Conservation (phyloP, 30 jellyfish, hydroid and myxozoan species). For the Turritopsis dohrnii region DNA sequence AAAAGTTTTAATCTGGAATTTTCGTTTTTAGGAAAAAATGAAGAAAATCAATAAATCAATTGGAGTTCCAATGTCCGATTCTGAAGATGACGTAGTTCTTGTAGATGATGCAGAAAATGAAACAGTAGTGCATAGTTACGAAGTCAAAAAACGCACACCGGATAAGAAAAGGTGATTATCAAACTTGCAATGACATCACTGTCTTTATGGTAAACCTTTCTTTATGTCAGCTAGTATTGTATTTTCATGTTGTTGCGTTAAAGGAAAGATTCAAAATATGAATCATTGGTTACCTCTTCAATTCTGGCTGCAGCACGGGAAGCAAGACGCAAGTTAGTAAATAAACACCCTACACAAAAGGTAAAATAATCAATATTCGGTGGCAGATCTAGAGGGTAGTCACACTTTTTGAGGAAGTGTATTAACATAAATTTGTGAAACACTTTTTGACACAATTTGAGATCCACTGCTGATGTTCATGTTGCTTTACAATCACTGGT, state of each 20-base stretch:
- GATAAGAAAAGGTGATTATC: constrained; percentile 9
- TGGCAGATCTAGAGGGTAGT: no score
- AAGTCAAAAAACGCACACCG: constrained; percentile 15
- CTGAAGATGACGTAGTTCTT: constrained; percentile 42
- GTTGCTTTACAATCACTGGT: no score
- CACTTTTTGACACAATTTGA: no score
- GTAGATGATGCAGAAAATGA: constrained; percentile 59
- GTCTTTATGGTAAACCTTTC: no score
- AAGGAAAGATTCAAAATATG: not conserved
- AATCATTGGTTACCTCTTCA: not conserved
- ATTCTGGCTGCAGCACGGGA: constrained; percentile 51
- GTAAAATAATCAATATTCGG: no score
- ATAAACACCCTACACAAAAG: constrained; percentile 64
- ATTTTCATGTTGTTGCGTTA: not conserved
- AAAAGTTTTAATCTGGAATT: not conserved
- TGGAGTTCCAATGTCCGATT: constrained; percentile 68
- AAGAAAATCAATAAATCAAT: constrained; percentile 64
- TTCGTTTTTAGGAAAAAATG: constrained; percentile 52
- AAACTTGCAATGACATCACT: no score
- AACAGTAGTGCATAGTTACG: constrained; percentile 2
- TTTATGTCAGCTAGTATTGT: not conserved
- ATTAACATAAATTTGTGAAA: no score
- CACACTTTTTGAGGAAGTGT: no score
- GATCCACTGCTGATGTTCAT: no score
- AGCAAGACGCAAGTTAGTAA: constrained; percentile 56